Percentiles rank a stretch among this genome's conserved stretches.
Conservation (phyloP, 2,888 invertebrate species). For the Eupithecia tripunctaria region DNA sequence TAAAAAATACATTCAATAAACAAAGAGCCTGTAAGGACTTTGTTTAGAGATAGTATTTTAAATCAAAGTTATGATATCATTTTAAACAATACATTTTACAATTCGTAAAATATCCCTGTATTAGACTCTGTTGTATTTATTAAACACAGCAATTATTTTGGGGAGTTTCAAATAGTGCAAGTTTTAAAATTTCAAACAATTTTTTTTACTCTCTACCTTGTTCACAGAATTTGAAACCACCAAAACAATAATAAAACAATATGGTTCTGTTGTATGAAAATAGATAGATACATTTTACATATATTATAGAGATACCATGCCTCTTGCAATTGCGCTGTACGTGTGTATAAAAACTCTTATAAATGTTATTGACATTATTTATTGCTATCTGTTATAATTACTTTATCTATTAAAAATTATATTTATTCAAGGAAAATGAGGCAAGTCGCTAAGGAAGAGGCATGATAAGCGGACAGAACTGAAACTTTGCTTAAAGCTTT, state of each 20-base stretch:
- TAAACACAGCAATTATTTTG: slow-evolving; percentile 75
- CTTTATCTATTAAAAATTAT: slow-evolving; percentile 40
- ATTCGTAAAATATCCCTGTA: slow-evolving; percentile 83
- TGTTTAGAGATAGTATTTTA: slow-evolving; percentile 50
- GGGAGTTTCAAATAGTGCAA: slow-evolving; percentile 63
- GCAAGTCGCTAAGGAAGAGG: slow-evolving; percentile 55
- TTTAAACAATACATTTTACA: slow-evolving; percentile 65
- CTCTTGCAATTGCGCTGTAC: slow-evolving; percentile 53
- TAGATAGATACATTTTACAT: slow-evolving; percentile 72
- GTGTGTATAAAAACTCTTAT: slow-evolving; percentile 42
- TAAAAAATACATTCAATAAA: slow-evolving; percentile 48
- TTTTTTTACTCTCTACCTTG: slow-evolving; percentile 1
- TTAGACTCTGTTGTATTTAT: slow-evolving; percentile 81
- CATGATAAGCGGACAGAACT: slow-evolving; percentile 69
- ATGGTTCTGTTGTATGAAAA: slow-evolving; percentile 76
- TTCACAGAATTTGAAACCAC: slow-evolving; percentile 61
- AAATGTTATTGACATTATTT: slow-evolving; percentile 44
- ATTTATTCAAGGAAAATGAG: slow-evolving; percentile 35
- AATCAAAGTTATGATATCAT: slow-evolving; percentile 59
- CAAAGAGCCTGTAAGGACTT: slow-evolving; percentile 49
- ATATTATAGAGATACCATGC: slow-evolving; percentile 64
- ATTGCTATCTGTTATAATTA: slow-evolving; percentile 44
- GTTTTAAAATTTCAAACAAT: not conserved
- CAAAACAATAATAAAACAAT: slow-evolving; percentile 61
- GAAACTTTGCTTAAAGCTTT: slow-evolving; percentile 82